Evolutionary conservation across 2,113 vertebrate species (phyloP), one percentile per base, ranked within the genome.

Genomic region (Hemiscyllium ocellatum): DNA sequence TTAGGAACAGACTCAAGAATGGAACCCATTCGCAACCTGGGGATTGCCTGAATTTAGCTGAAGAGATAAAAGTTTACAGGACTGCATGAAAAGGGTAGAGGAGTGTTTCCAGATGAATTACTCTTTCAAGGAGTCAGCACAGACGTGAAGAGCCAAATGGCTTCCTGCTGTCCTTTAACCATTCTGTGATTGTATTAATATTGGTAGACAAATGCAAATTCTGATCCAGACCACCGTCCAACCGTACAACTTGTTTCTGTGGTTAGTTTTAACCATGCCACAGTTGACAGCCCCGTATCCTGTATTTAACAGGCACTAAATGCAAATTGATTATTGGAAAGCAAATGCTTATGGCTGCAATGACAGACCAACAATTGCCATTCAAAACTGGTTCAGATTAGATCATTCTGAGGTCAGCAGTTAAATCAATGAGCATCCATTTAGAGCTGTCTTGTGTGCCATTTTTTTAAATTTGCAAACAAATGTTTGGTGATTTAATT

Each of bases 321-420:
- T n/a, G 61, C 61, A 93, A 65, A 93, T 68, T n/a, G 66, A 37
- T 93, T 37, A 19, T 68, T 68, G 17, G 29, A 33, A 90, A 90
- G 52, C 12, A 56, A 52, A 29, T 65, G 33, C 33, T 22, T 12
- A 37, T 8, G n/a, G 56, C 89, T 89, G 86, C 47, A 90, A 90
- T 33, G 13, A 90, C 87, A 90, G 52, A 61, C 61, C 61, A 66
- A 93, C 61, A 66, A 93, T 93, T 93, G 89, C 29, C 89, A 93
- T 66, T 93, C 33, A 37, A 66, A 93, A 93, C 89, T 47, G 65
- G 6, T 93, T 93, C 33, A 93, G 61, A 90, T 66, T 66, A 91
- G 87, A 91, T 66, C 20, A 66, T 66, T 37, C 15, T 29, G 61
- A 68, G 89, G n/a, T 91, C 56, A 61, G 56, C 29, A 10, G 61